Percentiles rank a stretch among this genome's conserved stretches.
Conservation (phyloP, 23 tunicate species). For the Trididemnum clinides region DNA sequence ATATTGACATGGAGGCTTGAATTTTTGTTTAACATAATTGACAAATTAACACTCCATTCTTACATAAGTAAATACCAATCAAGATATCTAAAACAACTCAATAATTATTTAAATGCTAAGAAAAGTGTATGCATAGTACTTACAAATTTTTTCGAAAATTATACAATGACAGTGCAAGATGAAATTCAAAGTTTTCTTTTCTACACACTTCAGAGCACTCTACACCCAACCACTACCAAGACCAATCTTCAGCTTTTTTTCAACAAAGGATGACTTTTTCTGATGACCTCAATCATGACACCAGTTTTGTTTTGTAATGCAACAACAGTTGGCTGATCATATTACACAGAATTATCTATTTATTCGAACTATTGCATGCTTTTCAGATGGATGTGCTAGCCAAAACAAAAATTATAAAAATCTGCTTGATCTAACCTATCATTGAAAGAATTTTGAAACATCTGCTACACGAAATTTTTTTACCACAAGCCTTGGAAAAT, state of each 20-base stretch:
- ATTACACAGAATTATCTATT: neutral
- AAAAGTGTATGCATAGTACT: conserved; percentile 20
- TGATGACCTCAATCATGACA: conserved; percentile 23
- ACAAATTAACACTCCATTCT: conserved; percentile 8
- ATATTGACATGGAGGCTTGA: neutral
- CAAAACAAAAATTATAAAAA: conserved; percentile 3
- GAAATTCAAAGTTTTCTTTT: conserved; percentile 30
- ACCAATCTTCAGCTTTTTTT: neutral
- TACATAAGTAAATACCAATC: conserved; percentile 22
- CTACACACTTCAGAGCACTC: conserved; percentile 22
- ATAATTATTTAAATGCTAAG: neutral
- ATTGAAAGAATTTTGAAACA: neutral
- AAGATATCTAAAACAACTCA: conserved; percentile 22
- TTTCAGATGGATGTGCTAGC: conserved; percentile 9
- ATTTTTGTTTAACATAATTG: neutral
- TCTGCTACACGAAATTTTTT: conserved; percentile 30
- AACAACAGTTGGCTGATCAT: neutral
- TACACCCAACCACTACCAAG: neutral
- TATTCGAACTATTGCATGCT: conserved; percentile 5
- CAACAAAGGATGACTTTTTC: conserved; percentile 21
- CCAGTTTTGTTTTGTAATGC: conserved; percentile 30
- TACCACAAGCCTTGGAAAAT: conserved; percentile 25
- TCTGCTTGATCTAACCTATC: conserved; percentile 11
- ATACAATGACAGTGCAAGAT: conserved; percentile 42
- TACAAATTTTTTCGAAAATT: conserved; percentile 17